Evolutionary conservation across 2,113 vertebrate species (phyloP).

Genomic region (Calidris pugnax): DNA sequence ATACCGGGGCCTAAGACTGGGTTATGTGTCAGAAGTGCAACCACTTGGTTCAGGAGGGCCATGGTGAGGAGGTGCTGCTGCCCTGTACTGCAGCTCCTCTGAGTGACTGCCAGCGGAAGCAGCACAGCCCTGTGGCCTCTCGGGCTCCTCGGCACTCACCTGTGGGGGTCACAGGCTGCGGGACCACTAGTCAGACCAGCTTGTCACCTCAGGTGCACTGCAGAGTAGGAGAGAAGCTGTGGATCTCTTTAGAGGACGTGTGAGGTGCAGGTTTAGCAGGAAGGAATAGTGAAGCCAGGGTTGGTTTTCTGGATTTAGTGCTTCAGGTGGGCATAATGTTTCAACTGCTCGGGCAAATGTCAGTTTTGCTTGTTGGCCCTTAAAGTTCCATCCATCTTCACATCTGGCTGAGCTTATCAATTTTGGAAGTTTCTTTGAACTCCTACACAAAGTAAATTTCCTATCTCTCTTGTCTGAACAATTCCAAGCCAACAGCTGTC

Average conservation of each 20-base stretch:
- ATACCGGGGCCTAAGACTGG: neutral
- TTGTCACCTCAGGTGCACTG: neutral
- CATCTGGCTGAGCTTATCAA: neutral
- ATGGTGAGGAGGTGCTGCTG: neutral
- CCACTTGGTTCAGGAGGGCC: neutral
- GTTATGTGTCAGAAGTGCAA: neutral
- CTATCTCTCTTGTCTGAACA: neutral
- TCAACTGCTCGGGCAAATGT: neutral
- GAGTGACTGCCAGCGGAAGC: neutral
- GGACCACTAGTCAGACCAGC: accelerated
- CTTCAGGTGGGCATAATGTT: neutral
- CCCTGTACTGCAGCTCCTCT: neutral
- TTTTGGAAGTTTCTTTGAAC: neutral
- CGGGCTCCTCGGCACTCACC: accelerated
- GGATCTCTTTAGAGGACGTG: neutral
- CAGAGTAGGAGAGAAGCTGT: neutral
- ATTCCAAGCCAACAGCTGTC: neutral
- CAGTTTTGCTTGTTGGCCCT: neutral
- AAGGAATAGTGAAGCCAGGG: neutral
- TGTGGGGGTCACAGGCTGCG: neutral
- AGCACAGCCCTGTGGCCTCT: accelerated
- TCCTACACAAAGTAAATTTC: neutral
- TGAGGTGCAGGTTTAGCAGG: neutral
- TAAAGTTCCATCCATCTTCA: neutral
- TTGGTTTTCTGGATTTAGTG: neutral